phyloP scores from a whole-genome alignment of 2,113 vertebrate species.

The Muntiacus reevesi region DNA sequence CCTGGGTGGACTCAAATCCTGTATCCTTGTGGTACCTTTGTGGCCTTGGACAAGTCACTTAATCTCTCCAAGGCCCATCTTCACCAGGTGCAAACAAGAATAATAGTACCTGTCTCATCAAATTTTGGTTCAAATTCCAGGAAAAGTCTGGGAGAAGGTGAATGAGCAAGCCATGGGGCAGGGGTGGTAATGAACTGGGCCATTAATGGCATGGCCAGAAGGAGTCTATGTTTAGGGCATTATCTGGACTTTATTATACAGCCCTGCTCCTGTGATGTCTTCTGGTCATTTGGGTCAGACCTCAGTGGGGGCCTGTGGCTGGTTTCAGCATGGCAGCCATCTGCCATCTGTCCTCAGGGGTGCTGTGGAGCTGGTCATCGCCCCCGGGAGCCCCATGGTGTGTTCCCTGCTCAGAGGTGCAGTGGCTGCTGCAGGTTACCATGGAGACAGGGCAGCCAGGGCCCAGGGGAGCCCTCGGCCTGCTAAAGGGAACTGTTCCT shows the following conservation, averaged over 20 bases:
- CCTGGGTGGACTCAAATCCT: not conserved
- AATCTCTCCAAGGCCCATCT: not conserved
- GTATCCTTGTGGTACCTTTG: not conserved
- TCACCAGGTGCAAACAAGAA: not conserved
- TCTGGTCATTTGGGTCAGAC: constrained; percentile 42
- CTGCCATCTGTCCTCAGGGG: constrained; percentile 20
- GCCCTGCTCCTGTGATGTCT: not conserved
- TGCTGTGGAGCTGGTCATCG: not conserved
- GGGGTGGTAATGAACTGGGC: not conserved
- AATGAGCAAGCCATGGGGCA: not conserved
- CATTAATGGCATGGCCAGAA: not conserved
- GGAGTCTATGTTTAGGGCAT: not conserved
- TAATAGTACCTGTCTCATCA: not conserved
- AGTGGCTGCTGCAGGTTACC: constrained; percentile 54
- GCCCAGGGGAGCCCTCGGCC: constrained; percentile 45
- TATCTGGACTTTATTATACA: not conserved
- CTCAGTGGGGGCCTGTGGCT: not conserved
- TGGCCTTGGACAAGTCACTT: not conserved
- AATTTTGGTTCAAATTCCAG: not conserved
- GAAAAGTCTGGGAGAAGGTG: not conserved
- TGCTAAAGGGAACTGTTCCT: constrained; percentile 58
- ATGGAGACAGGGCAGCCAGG: constrained; percentile 63
- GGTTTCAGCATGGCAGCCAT: not conserved
- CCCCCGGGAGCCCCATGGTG: not conserved
- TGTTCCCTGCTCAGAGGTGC: constrained; percentile 12